These are phyloP conservation scores for Callimorpha dominula DNA, from an alignment of 2,888 invertebrate genomes.

Conservation along the genomic window DNA sequence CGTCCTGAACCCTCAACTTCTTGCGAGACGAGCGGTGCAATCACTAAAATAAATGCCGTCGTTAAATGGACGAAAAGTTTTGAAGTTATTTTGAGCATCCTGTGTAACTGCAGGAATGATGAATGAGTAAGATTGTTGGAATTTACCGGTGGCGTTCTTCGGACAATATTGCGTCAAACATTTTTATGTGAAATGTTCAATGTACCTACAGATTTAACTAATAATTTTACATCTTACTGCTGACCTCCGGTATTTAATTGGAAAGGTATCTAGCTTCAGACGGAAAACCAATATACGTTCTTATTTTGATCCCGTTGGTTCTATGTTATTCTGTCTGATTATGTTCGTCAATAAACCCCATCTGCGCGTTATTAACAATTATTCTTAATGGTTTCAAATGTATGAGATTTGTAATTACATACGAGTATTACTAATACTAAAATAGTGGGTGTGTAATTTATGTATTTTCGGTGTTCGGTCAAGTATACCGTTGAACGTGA, in stretches of 20 bases:
- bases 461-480: not conserved
- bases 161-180: not conserved
- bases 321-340: not conserved
- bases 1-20: conserved; percentile 28
- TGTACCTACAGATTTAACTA: not conserved
- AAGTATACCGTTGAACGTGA: no score
- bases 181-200: not conserved
- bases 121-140: conserved; percentile 15
- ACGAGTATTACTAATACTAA: no score
- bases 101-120: conserved; percentile 19
- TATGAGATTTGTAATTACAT: not conserved
- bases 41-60: conserved; percentile 37
- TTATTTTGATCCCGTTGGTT: not conserved
- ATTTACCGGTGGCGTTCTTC: conserved; percentile 15
- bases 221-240: not conserved
- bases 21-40: conserved; percentile 25
- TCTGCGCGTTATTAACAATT: not conserved
- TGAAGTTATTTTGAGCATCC: conserved; percentile 33
- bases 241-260: not conserved
- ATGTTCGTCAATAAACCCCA: not conserved
- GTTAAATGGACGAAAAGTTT: conserved; percentile 36
- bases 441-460: not conserved
- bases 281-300: not conserved
- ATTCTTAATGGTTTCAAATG: not conserved
- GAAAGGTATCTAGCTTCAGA: not conserved